Base-by-base conservation (phyloP, 2,888 invertebrate species). In the Glyphotaelius pellucidus region DNA sequence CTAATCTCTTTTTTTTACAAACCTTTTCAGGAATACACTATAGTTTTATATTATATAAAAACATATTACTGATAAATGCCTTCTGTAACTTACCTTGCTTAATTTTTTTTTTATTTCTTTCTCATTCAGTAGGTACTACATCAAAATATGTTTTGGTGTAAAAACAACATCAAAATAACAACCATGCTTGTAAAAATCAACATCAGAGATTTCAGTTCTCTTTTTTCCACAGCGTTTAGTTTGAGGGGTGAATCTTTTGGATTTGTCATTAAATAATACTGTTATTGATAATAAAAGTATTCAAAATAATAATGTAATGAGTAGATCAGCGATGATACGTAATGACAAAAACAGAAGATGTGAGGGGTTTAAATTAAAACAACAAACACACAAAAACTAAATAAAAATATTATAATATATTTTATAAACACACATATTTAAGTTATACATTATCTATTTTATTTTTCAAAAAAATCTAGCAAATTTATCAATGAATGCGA, bases 331-430 rank as follows among this genome's bases (percentile, higher is more conserved):
- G 32, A 67, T 35, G 32, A 67, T n/a, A 35, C 38, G 38, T 89
- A 80, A 89, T 89, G 88, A 79, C 67, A 89, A 79, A 80, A 89
- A 15, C 88, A 67, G 79, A 79, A 80, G 32, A n/a, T 80, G 3
- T 15, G 67, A n/a, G 12, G 88, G 80, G 88, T 89, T 80, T 47
- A 91, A 93, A 93, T 91, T 67, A 92, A 93, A 92, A 95, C 95
- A 95, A 95, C 91, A 90, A 93, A 96, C 95, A 95, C 95, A 95
- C 94, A 95, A 95, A 95, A 95, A 94, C 94, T 96, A 96, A 96
- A 96, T 96, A 96, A 96, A 96, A 96, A 96, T 96, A 96, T 96
- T 93, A 93, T 92, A 93, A 96, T 96, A 96, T 96, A 96, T 96
- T 95, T 92, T 93, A 96, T 96, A 96, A 96, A 96, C 96, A 96